Conservation (phyloP, 2,113 vertebrate genomes). For the Paramisgurnus dabryanus region DNA sequence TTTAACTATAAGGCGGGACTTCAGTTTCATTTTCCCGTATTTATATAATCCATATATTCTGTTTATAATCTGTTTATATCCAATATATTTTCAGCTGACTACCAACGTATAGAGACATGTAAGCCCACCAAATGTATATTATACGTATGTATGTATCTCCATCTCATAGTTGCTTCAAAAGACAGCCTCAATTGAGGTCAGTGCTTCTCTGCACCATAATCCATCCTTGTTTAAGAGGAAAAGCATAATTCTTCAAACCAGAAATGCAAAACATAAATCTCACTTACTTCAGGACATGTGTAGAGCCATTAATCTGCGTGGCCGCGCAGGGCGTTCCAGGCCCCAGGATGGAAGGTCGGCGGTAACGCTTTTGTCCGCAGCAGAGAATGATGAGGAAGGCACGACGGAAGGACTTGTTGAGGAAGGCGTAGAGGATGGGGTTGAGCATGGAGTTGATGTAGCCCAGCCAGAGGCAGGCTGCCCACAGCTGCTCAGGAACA, state of each 20-base stretch:
- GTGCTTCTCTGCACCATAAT: background rate
- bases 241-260: background rate
- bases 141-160: too few relatives aligned
- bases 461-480: slow-evolving; percentile 94
- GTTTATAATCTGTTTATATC: too few relatives aligned
- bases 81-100: too few relatives aligned
- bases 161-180: too few relatives aligned
- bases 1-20: too few relatives aligned
- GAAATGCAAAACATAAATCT: background rate
- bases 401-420: slow-evolving; percentile 98
- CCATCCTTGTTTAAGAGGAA: background rate
- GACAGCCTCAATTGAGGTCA: background rate
- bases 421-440: slow-evolving; percentile 98
- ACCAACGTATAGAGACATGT: too few relatives aligned
- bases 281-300: slow-evolving; percentile 94
- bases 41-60: too few relatives aligned
- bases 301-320: slow-evolving; percentile 94
- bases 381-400: slow-evolving; percentile 99
- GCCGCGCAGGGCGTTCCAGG: slow-evolving; percentile 83
- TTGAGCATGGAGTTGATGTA: slow-evolving; percentile 99
- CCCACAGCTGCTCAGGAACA: slow-evolving; percentile 90
- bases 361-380: slow-evolving; percentile 90
- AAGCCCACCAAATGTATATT: too few relatives aligned
- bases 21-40: too few relatives aligned
- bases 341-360: slow-evolving; percentile 86